Conservation (phyloP, 2,888 invertebrate species). For the Eristalis arbustorum region DNA sequence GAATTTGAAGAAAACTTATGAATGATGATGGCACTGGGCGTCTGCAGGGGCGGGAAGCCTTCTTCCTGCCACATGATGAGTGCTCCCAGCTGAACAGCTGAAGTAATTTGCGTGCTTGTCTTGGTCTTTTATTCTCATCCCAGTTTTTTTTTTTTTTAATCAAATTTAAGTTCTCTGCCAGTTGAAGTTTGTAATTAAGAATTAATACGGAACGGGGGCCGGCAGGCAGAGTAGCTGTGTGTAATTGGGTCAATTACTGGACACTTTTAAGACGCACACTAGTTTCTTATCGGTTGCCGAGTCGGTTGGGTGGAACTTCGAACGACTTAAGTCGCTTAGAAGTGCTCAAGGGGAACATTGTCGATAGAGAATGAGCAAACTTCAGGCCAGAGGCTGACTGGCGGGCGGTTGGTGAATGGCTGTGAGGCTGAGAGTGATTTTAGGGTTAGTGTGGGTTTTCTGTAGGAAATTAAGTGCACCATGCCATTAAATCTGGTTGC, state of each 20-base stretch:
- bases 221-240: background rate
- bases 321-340: background rate
- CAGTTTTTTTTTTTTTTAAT: slow-evolving; percentile 45
- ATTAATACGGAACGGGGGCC: slow-evolving; percentile 1
- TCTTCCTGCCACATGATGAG: slow-evolving; percentile 27
- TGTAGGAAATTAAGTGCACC: slow-evolving; percentile 52
- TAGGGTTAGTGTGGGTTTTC: slow-evolving; percentile 42
- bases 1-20: slow-evolving; percentile 39
- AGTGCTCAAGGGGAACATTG: background rate
- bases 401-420: background rate
- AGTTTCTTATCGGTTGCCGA: slow-evolving; percentile 12
- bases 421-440: slow-evolving; percentile 21
- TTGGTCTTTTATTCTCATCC: slow-evolving; percentile 21
- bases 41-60: slow-evolving; percentile 12
- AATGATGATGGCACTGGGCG: slow-evolving; percentile 50
- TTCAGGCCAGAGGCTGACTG: background rate
- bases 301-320: background rate
- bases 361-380: slow-evolving; percentile 6
- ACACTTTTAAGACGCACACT: slow-evolving; percentile 17
- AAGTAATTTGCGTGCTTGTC: slow-evolving; percentile 51
- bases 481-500: slow-evolving; percentile 34
- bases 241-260: slow-evolving; percentile 68
- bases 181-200: slow-evolving; percentile 62
- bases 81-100: slow-evolving; percentile 52
- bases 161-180: slow-evolving; percentile 41